Base-by-base conservation (phyloP, 92 coral and sea anemone genomes). In the Siderastrea siderea region DNA sequence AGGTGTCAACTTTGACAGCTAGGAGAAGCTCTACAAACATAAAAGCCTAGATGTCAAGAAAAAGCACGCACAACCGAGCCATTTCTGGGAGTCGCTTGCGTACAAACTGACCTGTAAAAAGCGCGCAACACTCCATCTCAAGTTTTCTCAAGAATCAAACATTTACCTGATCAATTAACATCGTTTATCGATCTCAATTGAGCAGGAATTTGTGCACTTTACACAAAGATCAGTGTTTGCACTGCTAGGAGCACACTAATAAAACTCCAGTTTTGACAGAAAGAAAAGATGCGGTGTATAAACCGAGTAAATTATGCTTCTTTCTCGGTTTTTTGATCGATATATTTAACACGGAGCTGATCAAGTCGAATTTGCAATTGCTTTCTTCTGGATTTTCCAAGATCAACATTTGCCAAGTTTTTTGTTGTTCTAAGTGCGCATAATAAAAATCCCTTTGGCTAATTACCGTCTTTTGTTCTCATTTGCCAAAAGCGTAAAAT, bases 401-500 rank as follows among this genome's bases (percentile, higher is more conserved):
- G 58, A 57, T 87, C 44, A 68, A 53, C 68, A 47, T 85, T 80
- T 73, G 79, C 90, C 44, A 80, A 85, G 47, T 10, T 75, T n/a
- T 89, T 92, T 85, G 84, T 89, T 78, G 8, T 68, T 48, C 19
- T 85, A 92, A 89, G 93, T 92, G 95, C 63, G 80, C 81, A 75
- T 73, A 87, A 69, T 59, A 81, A 85, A 87, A 89, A 85, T 88
- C 86, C 86, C 69, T 91, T 90, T 77, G 69, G 82, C 87, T 81
- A 93, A 90, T 93, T 90, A 88, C 57, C 47, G 71, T 76, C 63
- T 55, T 72, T 75, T 51, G 74, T 59, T 89, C 84, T 87, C 95
- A 95, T 93, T 95, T 88, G 98, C 81, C 69, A 83, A 95, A 78
- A 69, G 45, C 78, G 76, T 65, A 69, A 93, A 91, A 84, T 76